Percentiles rank a stretch among this genome's conserved stretches.
phyloP scores from a whole-genome alignment of 2,797 vertebrate species.

The Dallia pectoralis region DNA sequence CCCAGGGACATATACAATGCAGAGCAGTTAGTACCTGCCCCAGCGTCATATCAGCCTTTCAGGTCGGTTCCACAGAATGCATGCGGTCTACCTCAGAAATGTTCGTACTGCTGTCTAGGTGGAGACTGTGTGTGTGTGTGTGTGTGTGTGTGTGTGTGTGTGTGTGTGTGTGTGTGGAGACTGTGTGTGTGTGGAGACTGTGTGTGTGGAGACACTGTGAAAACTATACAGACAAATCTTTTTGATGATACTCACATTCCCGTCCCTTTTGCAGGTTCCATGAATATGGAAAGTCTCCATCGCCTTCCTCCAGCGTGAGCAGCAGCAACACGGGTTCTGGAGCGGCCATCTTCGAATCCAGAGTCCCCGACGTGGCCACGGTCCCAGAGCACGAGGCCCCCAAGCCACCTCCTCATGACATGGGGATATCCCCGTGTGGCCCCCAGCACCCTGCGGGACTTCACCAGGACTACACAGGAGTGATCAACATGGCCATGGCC shows the following conservation, averaged over 20 bases:
- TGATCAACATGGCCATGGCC: conserved; percentile 76
- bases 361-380: conserved; percentile 72
- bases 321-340: conserved; percentile 55
- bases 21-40: conserved; percentile 80
- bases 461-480: conserved; percentile 82
- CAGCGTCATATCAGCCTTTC: conserved; percentile 73
- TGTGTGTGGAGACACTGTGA: too few species aligned
- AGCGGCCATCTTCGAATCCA: conserved; percentile 68
- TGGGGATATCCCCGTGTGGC: conserved; percentile 52
- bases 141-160: too few species aligned
- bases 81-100: background rate
- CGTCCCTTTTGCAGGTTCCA: conserved; percentile 70
- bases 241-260: too few species aligned
- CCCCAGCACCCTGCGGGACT: conserved; percentile 63
- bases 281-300: conserved; percentile 75
- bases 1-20: conserved; percentile 70
- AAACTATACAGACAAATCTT: background rate
- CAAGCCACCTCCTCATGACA: conserved; percentile 54
- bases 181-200: too few species aligned
- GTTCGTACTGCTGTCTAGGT: conserved; percentile 11
- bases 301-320: conserved; percentile 68
- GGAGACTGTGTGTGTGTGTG: too few species aligned
- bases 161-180: too few species aligned
- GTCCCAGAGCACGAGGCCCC: conserved; percentile 74
- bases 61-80: conserved; percentile 64